phyloP scores from a whole-genome alignment of 2,888 invertebrate genomes.

The Sepiola atlantica region DNA sequence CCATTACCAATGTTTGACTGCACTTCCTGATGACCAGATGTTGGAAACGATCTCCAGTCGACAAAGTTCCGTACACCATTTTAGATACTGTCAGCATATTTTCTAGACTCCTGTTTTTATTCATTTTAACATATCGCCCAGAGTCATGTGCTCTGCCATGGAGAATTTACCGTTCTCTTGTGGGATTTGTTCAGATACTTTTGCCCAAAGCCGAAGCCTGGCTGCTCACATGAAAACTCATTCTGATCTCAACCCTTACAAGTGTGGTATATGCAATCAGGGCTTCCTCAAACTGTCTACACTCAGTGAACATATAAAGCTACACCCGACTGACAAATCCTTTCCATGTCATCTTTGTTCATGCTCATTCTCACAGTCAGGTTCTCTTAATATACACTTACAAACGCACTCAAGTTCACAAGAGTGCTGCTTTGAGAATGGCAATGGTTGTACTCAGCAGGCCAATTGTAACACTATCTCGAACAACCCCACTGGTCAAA shows the following conservation, averaged over 20 bases:
- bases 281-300: conserved; percentile 1
- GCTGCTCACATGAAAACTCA: background rate
- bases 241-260: conserved; percentile 42
- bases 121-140: background rate
- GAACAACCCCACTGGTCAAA: background rate
- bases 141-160: background rate
- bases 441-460: background rate
- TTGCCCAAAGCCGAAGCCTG: background rate
- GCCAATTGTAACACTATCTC: background rate
- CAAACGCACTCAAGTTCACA: background rate
- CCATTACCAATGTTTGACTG: background rate
- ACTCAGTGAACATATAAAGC: conserved; percentile 24
- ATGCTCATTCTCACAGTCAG: background rate
- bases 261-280: conserved; percentile 14
- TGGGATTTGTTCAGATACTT: conserved; percentile 16
- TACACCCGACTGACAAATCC: background rate
- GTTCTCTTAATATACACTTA: background rate
- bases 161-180: conserved; percentile 14
- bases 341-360: conserved; percentile 33
- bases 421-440: background rate
- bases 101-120: background rate
- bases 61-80: background rate
- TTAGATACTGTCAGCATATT: background rate
- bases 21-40: background rate
- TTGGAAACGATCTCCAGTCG: background rate